phyloP scores from a whole-genome alignment of 2,888 invertebrate genomes.

The Cylindroiulus punctatus region DNA sequence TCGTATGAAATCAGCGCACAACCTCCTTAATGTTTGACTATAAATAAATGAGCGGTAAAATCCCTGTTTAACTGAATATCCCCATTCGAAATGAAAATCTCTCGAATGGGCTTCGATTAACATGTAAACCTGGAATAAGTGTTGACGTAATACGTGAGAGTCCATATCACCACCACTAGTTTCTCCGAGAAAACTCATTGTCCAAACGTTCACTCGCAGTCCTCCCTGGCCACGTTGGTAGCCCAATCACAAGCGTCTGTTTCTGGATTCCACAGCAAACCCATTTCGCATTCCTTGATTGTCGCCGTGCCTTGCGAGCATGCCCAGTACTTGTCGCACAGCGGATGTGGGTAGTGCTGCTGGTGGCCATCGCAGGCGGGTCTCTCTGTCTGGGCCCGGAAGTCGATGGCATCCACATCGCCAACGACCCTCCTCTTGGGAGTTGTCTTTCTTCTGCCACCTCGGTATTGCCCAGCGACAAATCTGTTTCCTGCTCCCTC shows the following conservation, averaged over 20 bases:
- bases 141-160: not conserved
- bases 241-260: slow-evolving; percentile 55
- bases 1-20: not conserved
- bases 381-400: slow-evolving; percentile 19
- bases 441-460: not conserved
- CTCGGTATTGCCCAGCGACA: slow-evolving; percentile 11
- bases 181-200: not conserved
- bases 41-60: slow-evolving; percentile 16
- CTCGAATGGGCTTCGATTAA: not conserved
- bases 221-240: slow-evolving; percentile 46
- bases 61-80: slow-evolving; percentile 32
- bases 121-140: slow-evolving; percentile 23
- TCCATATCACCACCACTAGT: not conserved
- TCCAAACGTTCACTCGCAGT: slow-evolving; percentile 52
- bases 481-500: not conserved
- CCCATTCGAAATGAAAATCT: not conserved
- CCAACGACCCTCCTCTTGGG: not conserved
- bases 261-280: slow-evolving; percentile 55
- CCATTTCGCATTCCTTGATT: slow-evolving; percentile 53
- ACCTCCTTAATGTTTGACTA: slow-evolving; percentile 3
- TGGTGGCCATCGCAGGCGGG: slow-evolving; percentile 40
- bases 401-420: not conserved
- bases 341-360: slow-evolving; percentile 8
- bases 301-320: slow-evolving; percentile 52
- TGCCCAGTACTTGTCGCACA: slow-evolving; percentile 56